Evolutionary conservation across 1,140 invertebrate genomes (phyloP), one percentile per base, ranked within the genome.

Genomic region (Monomorium pharaonis): DNA sequence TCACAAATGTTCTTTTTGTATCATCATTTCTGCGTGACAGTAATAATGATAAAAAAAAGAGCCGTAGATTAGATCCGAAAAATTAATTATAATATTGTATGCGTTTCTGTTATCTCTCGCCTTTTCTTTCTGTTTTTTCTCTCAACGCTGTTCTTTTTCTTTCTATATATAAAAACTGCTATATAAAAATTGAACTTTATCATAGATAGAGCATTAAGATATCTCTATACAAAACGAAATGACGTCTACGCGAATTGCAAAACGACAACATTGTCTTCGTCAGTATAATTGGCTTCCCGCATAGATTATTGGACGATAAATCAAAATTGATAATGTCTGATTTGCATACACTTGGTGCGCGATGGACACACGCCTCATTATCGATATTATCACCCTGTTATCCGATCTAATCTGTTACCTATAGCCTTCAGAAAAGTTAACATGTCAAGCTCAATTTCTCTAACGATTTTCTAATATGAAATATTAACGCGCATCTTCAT

Each of bases 261-360:
- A 58, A 44, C 60, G 42, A 44, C 63, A 67, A 83, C 78, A 86
- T 86, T 86, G 78, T 83, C 67, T 83, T 47, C 21, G 44, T 76
- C 87, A 67, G 69, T 85, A 24, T 86, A 88, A 89, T 90, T 91
- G 91, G 90, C 88, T 92, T 69, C 42, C 54, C 56, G n/a, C 63
- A 44, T 85, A 81, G 88, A 89, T 93, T 93, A 93, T 93, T 93
- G 90, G 62, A 63, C 90, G 86, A 92, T 93, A 93, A 93, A 92
- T 93, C 92, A 92, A 87, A 78, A 92, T 92, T 89, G 90, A 92
- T 93, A 90, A 90, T 88, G 90, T 89, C 89, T 85, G 86, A 70
- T 37, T 86, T 30, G 77, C 56, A 70, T 81, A 51, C n/a, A 37
- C 49, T 89, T 77, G 87, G 70, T 37, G 70, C 88, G 54, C 84